Conservation (phyloP, 2,888 invertebrate species). For the Dryocosmus kuriphilus region DNA sequence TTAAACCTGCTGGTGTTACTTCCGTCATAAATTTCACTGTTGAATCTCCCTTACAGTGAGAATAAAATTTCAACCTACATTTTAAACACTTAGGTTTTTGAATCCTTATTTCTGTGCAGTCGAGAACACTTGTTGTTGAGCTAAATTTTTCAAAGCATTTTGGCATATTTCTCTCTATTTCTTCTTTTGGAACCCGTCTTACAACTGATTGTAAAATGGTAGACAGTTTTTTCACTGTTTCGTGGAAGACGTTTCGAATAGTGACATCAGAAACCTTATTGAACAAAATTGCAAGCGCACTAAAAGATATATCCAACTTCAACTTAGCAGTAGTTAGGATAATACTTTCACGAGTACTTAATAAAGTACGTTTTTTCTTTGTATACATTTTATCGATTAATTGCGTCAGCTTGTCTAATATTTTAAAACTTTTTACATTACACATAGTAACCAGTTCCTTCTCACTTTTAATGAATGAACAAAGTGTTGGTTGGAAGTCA, state of each 20-base stretch:
- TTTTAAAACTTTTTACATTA: conserved; percentile 40
- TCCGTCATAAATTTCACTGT: conserved; percentile 61
- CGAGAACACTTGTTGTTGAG: conserved; percentile 57
- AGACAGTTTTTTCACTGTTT: conserved; percentile 44
- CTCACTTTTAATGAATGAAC: neutral
- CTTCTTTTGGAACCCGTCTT: conserved; percentile 47
- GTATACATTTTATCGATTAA: conserved; percentile 44
- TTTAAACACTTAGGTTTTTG: conserved; percentile 57
- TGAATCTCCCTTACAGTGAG: conserved; percentile 58
- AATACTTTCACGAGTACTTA: conserved; percentile 43
- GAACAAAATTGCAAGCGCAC: conserved; percentile 41
- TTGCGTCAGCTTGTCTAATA: conserved; percentile 40
- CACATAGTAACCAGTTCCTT: neutral
- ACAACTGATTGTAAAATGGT: conserved; percentile 45
- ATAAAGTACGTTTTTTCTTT: conserved; percentile 19
- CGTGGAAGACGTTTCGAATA: conserved; percentile 44
- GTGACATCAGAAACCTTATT: conserved; percentile 38
- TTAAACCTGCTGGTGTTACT: conserved; percentile 61
- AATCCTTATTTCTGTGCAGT: conserved; percentile 61
- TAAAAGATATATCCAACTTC: conserved; percentile 47
- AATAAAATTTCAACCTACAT: conserved; percentile 58
- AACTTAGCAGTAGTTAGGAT: conserved; percentile 43
- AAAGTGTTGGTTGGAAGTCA: neutral
- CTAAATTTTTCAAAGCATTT: conserved; percentile 59
- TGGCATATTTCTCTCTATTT: conserved; percentile 59